Conservation (phyloP, 2,797 vertebrate genomes). For the Sciurus vulgaris region DNA sequence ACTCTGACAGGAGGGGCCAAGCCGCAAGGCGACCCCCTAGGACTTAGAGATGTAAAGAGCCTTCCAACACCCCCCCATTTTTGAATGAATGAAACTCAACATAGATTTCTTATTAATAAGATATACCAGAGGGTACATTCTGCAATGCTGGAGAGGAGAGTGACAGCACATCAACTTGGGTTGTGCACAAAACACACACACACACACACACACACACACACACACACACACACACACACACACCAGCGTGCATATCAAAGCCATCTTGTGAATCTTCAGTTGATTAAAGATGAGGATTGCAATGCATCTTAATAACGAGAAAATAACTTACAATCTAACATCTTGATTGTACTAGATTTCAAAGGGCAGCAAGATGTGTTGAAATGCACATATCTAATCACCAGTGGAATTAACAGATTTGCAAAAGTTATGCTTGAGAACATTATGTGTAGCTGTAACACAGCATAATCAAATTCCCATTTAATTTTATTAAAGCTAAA, state of each 20-base stretch:
- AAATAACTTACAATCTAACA: conserved; percentile 76
- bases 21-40: conserved; percentile 46
- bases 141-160: neutral
- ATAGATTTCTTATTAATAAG: conserved; percentile 56
- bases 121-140: neutral
- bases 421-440: conserved; percentile 81
- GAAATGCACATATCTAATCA: conserved; percentile 80
- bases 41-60: conserved; percentile 79
- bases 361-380: conserved; percentile 81
- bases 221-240: conserved; percentile 13
- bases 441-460: conserved; percentile 72
- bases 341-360: conserved; percentile 79
- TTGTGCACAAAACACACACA: conserved; percentile 16
- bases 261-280: conserved; percentile 47
- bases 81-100: conserved; percentile 54
- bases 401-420: conserved; percentile 81
- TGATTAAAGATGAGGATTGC: conserved; percentile 76
- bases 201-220: neutral
- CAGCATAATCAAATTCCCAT: conserved; percentile 77
- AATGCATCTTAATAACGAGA: conserved; percentile 81
- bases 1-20: conserved; percentile 74
- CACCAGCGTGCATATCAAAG: neutral
- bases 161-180: conserved; percentile 10
- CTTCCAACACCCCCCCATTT: conserved; percentile 63
- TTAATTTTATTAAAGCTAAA: conserved; percentile 82